These are phyloP conservation scores for Electrophaes corylata DNA, from an alignment of 2,888 invertebrate genomes.

Conservation along the genomic window DNA sequence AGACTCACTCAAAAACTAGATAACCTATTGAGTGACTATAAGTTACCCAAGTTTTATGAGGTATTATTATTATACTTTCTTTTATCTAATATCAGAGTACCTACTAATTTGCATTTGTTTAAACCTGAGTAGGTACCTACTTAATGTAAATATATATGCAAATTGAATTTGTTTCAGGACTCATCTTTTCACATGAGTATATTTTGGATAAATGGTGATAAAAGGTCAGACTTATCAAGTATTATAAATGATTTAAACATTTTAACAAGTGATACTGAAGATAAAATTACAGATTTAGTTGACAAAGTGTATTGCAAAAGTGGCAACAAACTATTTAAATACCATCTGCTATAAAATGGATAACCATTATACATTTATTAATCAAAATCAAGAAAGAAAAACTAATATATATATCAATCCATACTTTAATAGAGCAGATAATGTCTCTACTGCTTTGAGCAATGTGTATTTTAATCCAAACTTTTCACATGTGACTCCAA, in stretches of 20 bases:
- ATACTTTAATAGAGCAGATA: constrained; percentile 60
- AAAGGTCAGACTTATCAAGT: constrained; percentile 73
- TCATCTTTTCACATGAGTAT: constrained; percentile 94
- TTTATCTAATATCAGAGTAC: not conserved
- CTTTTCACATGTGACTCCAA: constrained; percentile 49
- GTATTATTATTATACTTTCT: constrained; percentile 79
- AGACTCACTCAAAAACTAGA: constrained; percentile 86
- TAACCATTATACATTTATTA: constrained; percentile 26
- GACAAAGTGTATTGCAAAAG: constrained; percentile 87
- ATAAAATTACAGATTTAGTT: constrained; percentile 76
- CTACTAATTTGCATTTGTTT: too few species aligned
- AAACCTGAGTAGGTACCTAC: not conserved
- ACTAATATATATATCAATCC: constrained; percentile 72
- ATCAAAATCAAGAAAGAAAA: constrained; percentile 28
- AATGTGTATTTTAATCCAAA: constrained; percentile 66
- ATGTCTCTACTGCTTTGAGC: constrained; percentile 14
- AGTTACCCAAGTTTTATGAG: constrained; percentile 90
- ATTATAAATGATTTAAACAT: constrained; percentile 80
- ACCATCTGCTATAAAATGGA: constrained; percentile 68
- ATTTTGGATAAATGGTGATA: constrained; percentile 90
- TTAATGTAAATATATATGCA: not conserved
- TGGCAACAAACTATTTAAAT: constrained; percentile 89
- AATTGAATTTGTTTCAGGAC: constrained; percentile 82
- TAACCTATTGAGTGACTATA: constrained; percentile 88
- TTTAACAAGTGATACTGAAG: constrained; percentile 58